Percentiles rank a stretch among this genome's conserved stretches.
Conservation (phyloP, 2,113 vertebrate genomes). For the Condylura cristata region DNA sequence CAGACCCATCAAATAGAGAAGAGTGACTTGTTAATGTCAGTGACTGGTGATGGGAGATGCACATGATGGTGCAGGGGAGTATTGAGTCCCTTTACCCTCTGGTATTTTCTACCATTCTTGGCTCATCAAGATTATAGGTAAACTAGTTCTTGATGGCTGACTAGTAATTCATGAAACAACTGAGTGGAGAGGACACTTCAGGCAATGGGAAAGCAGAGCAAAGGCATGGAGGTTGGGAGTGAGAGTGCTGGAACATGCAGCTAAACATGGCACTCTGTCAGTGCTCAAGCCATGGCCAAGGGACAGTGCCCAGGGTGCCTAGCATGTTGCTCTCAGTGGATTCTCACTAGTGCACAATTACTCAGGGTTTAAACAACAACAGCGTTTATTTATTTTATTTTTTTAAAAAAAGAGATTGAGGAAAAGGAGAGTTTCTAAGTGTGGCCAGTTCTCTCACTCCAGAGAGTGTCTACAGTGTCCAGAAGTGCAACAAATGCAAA, state of each 20-base stretch:
- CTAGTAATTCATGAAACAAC: neutral
- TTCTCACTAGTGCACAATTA: too few species aligned
- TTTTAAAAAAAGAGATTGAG: too few species aligned
- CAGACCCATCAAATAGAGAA: neutral
- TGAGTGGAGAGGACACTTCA: neutral
- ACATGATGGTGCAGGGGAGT: fast-evolving
- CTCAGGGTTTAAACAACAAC: too few species aligned
- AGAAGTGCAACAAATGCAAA: too few species aligned
- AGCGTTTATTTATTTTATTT: too few species aligned
- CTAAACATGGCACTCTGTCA: too few species aligned
- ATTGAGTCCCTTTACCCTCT: neutral
- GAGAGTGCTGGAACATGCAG: neutral
- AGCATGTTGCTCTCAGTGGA: too few species aligned
- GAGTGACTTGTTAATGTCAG: neutral
- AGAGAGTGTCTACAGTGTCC: too few species aligned
- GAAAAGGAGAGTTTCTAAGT: too few species aligned
- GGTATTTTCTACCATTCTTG: neutral
- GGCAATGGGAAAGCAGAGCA: neutral
- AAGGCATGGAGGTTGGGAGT: neutral
- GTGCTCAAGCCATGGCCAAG: too few species aligned
- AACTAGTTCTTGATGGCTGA: neutral
- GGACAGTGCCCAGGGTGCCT: too few species aligned
- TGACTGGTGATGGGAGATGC: neutral
- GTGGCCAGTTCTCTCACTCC: too few species aligned
- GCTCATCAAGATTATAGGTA: neutral